Evolutionary conservation across 2,888 invertebrate genomes (phyloP), one percentile per base, ranked within the genome.

Genomic region (Ophioninae sp.): DNA sequence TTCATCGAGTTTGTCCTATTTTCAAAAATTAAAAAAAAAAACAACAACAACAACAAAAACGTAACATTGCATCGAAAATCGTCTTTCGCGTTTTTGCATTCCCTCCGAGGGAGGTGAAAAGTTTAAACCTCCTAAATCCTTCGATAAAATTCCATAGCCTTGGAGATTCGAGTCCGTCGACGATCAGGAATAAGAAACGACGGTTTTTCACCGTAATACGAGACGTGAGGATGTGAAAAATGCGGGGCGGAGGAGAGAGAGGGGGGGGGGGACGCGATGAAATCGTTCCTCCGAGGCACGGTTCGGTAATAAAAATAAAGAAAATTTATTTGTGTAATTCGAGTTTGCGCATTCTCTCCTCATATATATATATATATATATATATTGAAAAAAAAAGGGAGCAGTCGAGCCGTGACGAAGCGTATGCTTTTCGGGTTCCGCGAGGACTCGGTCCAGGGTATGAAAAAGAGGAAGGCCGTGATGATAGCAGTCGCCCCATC

Each of bases 321-420:
- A 87, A 89, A 92, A 92, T 92, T 92, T 92, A 92, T 92, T 90
- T 87, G 90, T 88, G 92, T 89, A 92, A 92, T 92, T 92, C 90
- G 91, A 92, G 90, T 86, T 88, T 82, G 86, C 65, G 82, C n/a
- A 13, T 44, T 7, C n/a, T n/a, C n/a, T n/a, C n/a, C n/a, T n/a
- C n/a, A n/a, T n/a, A n/a, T n/a, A 13, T 44, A 44, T 44, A 44
- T 7, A 41, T 44, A 44, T 44, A 44, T 44, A 13, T 44, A 6
- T 6, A 44, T 6, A 13, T 0, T 10, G 7, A 7, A 44, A 44
- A 41, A n/a, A 41, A 37, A 62, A 44, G 44, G 23, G 56, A 7
- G 67, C 41, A 6, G 57, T 62, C 20, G 37, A 81, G 81, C 72
- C 65, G 70, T 75, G 44, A 82, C 69, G 88, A 87, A 90, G 89